These are phyloP conservation scores for Leptocoma aspasia DNA, from an alignment of 2,113 vertebrate species.

Conservation along the genomic window DNA sequence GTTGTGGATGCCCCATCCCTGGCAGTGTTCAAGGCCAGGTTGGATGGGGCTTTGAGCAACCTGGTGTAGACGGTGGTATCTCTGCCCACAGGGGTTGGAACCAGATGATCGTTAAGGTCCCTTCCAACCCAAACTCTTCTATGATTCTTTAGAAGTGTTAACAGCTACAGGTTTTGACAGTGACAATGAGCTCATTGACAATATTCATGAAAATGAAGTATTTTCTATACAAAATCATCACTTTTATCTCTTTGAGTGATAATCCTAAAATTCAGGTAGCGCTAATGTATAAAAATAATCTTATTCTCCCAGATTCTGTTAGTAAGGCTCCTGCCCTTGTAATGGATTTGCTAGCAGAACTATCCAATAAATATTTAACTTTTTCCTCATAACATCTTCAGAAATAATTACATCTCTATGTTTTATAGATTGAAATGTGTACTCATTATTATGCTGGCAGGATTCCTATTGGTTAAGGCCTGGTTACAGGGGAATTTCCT, in stretches of 20 bases:
- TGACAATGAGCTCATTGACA: background rate
- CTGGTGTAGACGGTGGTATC: background rate
- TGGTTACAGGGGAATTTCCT: constrained; percentile 60
- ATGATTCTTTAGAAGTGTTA: background rate
- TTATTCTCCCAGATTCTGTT: background rate
- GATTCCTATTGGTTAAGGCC: constrained; percentile 51
- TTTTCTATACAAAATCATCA: background rate
- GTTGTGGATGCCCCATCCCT: background rate
- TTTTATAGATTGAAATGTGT: constrained; percentile 31
- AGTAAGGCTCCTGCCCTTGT: background rate
- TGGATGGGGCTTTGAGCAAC: background rate
- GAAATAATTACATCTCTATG: constrained; percentile 35
- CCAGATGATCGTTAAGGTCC: background rate
- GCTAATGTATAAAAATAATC: background rate
- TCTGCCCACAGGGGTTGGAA: background rate
- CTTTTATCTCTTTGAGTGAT: background rate
- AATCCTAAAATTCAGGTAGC: background rate
- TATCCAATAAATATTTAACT: constrained; percentile 30
- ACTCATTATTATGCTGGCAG: constrained; percentile 24
- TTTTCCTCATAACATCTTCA: background rate
- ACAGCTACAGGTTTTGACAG: background rate
- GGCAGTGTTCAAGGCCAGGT: background rate
- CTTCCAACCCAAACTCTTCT: background rate
- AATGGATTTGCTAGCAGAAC: background rate
- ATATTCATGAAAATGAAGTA: background rate